Evolutionary conservation across 2,797 vertebrate genomes (phyloP), one percentile per base, ranked within the genome.

Genomic region (Falco columbarius): DNA sequence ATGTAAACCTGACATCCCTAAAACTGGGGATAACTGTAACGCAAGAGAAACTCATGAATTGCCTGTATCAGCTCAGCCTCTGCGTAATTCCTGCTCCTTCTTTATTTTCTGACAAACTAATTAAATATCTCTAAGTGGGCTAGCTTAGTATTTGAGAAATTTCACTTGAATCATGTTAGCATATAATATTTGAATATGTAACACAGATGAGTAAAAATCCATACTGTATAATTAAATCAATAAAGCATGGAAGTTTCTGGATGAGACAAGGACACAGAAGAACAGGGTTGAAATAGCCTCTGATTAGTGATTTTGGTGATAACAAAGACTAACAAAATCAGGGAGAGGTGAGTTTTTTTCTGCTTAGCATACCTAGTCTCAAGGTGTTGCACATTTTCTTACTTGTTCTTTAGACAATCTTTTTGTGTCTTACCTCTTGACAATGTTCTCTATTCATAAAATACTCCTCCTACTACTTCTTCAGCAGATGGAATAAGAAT

Each of bases 401-500:
- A 56, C 27, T 59, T 20, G 13, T 87, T 81, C 54, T 70, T 66
- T 55, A 32, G 24, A 56, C 47, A 94, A 93, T 90, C 66, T 93
- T 72, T 32, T 58, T 20, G 5, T 58, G 30, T 30, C 74, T 65
- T 56, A 36, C 20, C 9, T 4, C 38, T 36, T 49, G 24, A 19
- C 29, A 38, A 29, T n/a, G 11, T 73, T 80, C 63, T 62, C 51
- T 85, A 27, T 42, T 58, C 29, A 36, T 29, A 54, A 82, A 79
- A 46, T 38, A 7, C 7, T 61, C 10, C 30, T 49, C 17, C 16
- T 61, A 0, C 40, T 47, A 3, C 75, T 86, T 40, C 77, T 66
- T 93, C 79, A 75, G n/a, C 47, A 67, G 85, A 75, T 90, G 81
- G 92, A 95, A 89, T 90, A 88, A 89, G 59, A 74, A 29, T 77